phyloP scores from a whole-genome alignment of 2,888 invertebrate genomes.

The Germaria angustata region DNA sequence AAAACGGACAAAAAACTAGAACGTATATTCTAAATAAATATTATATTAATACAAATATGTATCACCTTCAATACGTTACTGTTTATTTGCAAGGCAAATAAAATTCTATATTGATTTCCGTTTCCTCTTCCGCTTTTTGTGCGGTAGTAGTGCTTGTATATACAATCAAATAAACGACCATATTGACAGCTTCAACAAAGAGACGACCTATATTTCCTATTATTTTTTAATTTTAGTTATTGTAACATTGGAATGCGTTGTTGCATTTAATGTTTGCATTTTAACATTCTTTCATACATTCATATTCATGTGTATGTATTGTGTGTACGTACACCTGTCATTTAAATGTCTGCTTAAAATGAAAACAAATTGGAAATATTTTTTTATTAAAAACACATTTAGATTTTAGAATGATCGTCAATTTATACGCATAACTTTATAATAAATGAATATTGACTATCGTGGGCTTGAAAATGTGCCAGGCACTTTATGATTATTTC shows the following conservation, averaged over 20 bases:
- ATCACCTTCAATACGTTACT: background rate
- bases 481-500: background rate
- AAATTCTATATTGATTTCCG: conserved; percentile 13
- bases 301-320: background rate
- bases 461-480: background rate
- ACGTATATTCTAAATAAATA: too few relatives aligned
- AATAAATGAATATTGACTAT: background rate
- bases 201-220: background rate
- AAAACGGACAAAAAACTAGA: too few relatives aligned
- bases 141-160: background rate
- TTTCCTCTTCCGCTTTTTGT: background rate
- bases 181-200: background rate
- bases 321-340: conserved; percentile 32
- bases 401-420: conserved; percentile 3
- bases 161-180: background rate
- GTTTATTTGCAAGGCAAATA: too few relatives aligned
- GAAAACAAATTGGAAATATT: conserved; percentile 39
- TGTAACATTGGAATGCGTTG: background rate
- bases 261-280: background rate
- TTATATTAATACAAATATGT: too few relatives aligned
- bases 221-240: background rate
- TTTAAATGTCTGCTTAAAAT: conserved; percentile 53
- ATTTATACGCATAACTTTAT: conserved; percentile 15
- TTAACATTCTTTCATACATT: background rate
- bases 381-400: conserved; percentile 30